phyloP scores from a whole-genome alignment of 2,888 invertebrate genomes.

The Hemistola chrysoprasaria region DNA sequence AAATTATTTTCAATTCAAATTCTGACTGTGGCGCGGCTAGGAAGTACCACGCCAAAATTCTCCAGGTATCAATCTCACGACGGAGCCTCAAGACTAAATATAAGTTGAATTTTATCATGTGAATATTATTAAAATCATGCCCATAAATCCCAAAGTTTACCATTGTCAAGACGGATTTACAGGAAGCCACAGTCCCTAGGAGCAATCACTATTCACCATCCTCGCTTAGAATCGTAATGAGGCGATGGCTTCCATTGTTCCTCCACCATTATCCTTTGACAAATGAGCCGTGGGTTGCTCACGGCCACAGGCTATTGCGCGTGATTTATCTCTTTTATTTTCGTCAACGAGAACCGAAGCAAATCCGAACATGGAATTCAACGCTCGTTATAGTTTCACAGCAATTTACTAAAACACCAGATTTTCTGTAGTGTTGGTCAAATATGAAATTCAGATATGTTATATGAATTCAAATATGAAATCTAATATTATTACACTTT shows the following conservation, averaged over 20 bases:
- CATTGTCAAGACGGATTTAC: conserved; percentile 6
- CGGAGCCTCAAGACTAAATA: too few species aligned
- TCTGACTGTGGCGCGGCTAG: too few species aligned
- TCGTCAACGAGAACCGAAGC: conserved; percentile 7
- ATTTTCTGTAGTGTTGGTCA: conserved; percentile 3
- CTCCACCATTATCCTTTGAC: conserved; percentile 19
- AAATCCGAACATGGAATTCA: conserved; percentile 11
- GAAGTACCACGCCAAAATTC: too few species aligned
- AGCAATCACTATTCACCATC: conserved; percentile 9
- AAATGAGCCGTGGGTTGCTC: conserved; percentile 19
- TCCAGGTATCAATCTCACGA: too few species aligned
- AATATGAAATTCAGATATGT: conserved; percentile 3
- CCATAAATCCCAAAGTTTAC: conserved; percentile 1
- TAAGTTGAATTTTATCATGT: too few species aligned
- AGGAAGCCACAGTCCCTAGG: conserved; percentile 11
- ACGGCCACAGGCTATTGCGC: not conserved
- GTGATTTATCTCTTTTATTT: conserved; percentile 11
- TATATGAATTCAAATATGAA: not conserved
- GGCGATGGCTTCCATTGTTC: conserved; percentile 25
- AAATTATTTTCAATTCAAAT: too few species aligned
- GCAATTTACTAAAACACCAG: conserved; percentile 6
- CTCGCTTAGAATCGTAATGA: conserved; percentile 23
- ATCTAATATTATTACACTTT: not conserved
- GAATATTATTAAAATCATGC: too few species aligned
- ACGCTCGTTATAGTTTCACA: conserved; percentile 8